Percentiles rank a stretch among this genome's conserved stretches.
These are phyloP conservation scores for Numenius phaeopus DNA, from an alignment of 2,797 vertebrate genomes.

Conservation along the genomic window DNA sequence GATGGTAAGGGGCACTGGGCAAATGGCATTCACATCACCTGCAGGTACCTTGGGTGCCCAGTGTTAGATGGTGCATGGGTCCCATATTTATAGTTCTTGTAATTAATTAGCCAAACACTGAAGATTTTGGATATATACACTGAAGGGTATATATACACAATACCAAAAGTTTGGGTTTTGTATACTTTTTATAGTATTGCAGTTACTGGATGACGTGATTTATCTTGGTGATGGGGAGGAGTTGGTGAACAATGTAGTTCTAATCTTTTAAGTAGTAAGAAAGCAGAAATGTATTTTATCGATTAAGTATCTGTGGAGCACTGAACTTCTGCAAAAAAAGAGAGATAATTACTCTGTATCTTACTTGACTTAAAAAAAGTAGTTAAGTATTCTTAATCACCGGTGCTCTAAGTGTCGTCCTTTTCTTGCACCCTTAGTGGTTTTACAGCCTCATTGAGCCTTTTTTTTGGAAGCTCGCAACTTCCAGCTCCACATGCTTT, in stretches of 20 bases:
- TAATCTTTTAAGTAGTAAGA: not conserved
- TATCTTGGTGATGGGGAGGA: not conserved
- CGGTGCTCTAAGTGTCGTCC: not conserved
- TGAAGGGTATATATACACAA: not conserved
- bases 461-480: not conserved
- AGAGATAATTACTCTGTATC: not conserved
- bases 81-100: not conserved
- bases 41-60: not conserved
- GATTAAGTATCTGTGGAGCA: not conserved
- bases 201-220: not conserved
- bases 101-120: not conserved
- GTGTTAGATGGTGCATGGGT: rapidly evolving
- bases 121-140: not conserved
- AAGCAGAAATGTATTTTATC: not conserved
- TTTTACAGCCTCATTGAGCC: not conserved
- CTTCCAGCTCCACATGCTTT: not conserved
- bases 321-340: not conserved
- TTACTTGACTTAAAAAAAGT: not conserved
- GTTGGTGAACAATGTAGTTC: not conserved
- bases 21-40: rapidly evolving
- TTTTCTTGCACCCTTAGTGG: rapidly evolving
- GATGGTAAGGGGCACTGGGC: not conserved
- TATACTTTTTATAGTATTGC: not conserved
- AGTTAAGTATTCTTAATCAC: no score
- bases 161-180: not conserved